Percentiles rank a stretch among this genome's conserved stretches.
These are phyloP conservation scores for Chaetura pelagica DNA, from an alignment of 2,113 vertebrate genomes.

Conservation along the genomic window DNA sequence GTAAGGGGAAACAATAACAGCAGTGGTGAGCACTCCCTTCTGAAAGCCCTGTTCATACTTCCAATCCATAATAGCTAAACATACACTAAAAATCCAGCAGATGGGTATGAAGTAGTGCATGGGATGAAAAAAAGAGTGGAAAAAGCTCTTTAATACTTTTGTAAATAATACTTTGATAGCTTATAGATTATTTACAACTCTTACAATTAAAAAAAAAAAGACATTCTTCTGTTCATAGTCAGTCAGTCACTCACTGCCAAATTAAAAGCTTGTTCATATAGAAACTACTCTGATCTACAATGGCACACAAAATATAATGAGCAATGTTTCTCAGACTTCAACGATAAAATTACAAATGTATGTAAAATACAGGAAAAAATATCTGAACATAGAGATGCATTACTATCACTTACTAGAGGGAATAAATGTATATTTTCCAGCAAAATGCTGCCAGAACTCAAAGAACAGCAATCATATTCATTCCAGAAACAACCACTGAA, in stretches of 20 bases:
- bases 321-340: not conserved
- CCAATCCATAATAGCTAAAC: not conserved
- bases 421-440: not conserved
- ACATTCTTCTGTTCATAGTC: not conserved
- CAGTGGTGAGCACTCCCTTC: not conserved
- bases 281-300: not conserved
- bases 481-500: not conserved
- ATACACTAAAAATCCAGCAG: not conserved
- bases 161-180: not conserved
- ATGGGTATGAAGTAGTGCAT: not conserved
- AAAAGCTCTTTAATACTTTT: not conserved
- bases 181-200: not conserved
- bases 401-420: not conserved
- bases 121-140: not conserved
- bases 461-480: not conserved
- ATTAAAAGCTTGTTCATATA: constrained; percentile 19
- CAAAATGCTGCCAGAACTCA: not conserved
- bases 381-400: not conserved
- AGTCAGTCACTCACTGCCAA: not conserved
- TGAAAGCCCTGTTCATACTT: not conserved
- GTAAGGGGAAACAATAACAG: not conserved
- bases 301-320: not conserved
- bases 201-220: not conserved
- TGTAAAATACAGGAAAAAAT: not conserved
- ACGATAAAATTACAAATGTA: constrained; percentile 1